phyloP scores from a whole-genome alignment of 2,113 vertebrate genomes.

The Pheucticus melanocephalus region DNA sequence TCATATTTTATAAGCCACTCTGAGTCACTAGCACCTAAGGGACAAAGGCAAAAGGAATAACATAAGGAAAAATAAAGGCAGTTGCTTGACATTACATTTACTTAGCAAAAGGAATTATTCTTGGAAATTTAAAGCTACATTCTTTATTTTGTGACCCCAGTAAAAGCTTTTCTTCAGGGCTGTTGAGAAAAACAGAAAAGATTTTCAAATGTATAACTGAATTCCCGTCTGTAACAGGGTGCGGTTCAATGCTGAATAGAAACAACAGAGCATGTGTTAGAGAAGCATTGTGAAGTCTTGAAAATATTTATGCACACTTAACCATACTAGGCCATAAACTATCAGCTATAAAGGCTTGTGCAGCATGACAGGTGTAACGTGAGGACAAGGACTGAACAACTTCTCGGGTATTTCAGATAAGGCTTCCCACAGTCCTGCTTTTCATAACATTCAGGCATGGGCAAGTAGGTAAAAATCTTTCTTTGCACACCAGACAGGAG shows the following conservation, averaged over 20 bases:
- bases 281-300: neutral
- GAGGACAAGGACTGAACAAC: neutral
- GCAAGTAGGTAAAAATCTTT: neutral
- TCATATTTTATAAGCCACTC: slow-evolving; percentile 40
- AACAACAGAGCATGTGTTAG: neutral
- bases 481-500: neutral
- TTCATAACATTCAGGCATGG: neutral
- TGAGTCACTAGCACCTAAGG: slow-evolving; percentile 24
- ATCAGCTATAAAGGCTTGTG: neutral
- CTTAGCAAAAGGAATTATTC: neutral
- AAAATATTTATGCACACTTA: neutral
- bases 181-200: neutral
- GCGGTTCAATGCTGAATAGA: neutral
- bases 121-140: neutral
- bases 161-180: neutral
- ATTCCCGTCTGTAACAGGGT: neutral
- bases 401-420: neutral
- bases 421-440: neutral
- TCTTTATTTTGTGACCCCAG: neutral
- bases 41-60: slow-evolving; percentile 12
- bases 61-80: neutral
- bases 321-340: neutral
- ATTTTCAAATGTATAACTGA: neutral
- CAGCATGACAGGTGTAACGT: neutral
- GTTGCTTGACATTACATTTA: neutral